Conservation (phyloP, 2,113 vertebrate genomes). For the Hydropotes inermis region DNA sequence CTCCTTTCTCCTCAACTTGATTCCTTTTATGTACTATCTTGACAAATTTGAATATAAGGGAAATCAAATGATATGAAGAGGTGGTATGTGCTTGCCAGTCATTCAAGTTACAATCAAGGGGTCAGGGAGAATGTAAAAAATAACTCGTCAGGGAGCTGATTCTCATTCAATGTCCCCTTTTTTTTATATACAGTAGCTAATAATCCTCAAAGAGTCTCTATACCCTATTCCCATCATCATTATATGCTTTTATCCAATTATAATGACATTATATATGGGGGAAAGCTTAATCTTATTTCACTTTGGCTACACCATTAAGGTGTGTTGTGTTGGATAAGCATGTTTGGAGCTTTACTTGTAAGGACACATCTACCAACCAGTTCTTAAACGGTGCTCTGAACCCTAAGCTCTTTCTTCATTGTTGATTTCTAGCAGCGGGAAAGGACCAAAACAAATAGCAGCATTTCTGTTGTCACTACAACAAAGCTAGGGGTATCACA, state of each 20-base stretch:
- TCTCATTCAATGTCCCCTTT: neutral
- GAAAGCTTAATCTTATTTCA: neutral
- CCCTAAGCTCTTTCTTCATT: neutral
- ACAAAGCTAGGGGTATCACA: neutral
- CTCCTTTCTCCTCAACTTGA: neutral
- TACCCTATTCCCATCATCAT: neutral
- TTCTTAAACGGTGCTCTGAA: neutral
- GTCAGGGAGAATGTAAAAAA: neutral
- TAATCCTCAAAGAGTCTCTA: neutral
- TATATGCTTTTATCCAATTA: neutral
- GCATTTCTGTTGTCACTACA: neutral
- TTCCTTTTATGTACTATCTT: neutral
- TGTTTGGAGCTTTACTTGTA: neutral
- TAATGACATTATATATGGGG: neutral
- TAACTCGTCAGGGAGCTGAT: neutral
- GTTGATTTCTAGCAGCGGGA: neutral
- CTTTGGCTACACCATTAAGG: neutral
- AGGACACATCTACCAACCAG: neutral
- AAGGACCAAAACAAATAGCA: neutral
- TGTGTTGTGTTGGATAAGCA: neutral
- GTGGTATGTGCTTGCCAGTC: neutral
- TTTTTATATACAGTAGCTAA: neutral
- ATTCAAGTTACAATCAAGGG: neutral
- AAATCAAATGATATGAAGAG: neutral
- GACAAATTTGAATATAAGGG: neutral